These are phyloP conservation scores for Ommatoiulus sabulosus DNA, from an alignment of 2,888 invertebrate species.

Conservation along the genomic window DNA sequence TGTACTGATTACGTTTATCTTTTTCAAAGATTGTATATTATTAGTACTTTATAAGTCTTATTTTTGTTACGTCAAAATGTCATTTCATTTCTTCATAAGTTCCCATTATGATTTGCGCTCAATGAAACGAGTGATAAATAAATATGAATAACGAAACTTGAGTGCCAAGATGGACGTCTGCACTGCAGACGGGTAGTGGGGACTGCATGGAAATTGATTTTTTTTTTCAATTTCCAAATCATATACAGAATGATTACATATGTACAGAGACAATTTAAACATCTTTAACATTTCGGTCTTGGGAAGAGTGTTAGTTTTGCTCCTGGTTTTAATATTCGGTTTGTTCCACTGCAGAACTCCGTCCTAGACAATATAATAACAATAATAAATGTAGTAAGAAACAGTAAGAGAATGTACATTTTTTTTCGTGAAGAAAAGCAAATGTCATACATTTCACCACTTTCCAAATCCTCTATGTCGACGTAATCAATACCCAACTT, in stretches of 20 bases:
- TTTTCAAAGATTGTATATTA: too few species aligned
- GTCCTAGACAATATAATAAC: neutral
- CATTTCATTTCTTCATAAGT: neutral
- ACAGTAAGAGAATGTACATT: neutral
- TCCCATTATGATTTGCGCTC: neutral
- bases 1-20: too few species aligned
- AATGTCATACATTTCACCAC: slow-evolving; percentile 48
- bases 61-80: too few species aligned
- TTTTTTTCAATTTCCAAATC: neutral
- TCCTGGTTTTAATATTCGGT: slow-evolving; percentile 32
- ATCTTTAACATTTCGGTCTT: slow-evolving; percentile 36
- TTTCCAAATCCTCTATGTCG: slow-evolving; percentile 50
- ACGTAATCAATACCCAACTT: slow-evolving; percentile 26
- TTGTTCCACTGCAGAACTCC: slow-evolving; percentile 33
- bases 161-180: neutral
- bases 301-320: slow-evolving; percentile 16
- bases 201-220: neutral
- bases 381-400: neutral
- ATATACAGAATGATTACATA: neutral
- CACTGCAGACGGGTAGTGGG: neutral
- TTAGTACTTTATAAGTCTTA: too few species aligned
- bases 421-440: neutral
- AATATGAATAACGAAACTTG: neutral
- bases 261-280: neutral
- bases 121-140: neutral